Conservation (phyloP, 2,888 invertebrate species). For the Coecobrya sp. region DNA sequence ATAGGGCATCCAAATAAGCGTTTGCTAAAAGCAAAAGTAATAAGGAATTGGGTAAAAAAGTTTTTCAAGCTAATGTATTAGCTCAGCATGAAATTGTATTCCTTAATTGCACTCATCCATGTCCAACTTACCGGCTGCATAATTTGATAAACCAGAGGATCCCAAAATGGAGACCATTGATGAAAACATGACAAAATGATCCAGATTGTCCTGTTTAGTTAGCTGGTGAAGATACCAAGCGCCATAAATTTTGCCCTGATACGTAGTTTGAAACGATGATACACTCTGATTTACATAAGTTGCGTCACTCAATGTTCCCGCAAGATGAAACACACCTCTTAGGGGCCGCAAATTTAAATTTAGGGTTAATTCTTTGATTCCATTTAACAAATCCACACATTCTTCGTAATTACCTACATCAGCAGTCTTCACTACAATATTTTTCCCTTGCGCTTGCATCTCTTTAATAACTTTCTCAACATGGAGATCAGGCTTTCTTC, state of each 20-base stretch:
- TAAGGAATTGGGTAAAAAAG: too few species aligned
- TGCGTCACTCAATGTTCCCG: constrained; percentile 63
- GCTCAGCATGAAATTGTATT: too few species aligned
- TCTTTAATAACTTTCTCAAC: constrained; percentile 28
- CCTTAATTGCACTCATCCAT: too few species aligned
- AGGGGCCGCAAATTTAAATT: constrained; percentile 57
- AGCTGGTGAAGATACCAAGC: constrained; percentile 61
- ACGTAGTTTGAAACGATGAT: constrained; percentile 64
- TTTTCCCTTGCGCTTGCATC: constrained; percentile 37
- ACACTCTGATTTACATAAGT: constrained; percentile 58
- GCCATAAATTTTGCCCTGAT: constrained; percentile 69
- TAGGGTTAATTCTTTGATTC: constrained; percentile 2
- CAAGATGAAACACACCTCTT: constrained; percentile 65
- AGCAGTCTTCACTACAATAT: constrained; percentile 15
- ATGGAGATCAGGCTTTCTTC: constrained; percentile 49
- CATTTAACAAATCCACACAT: constrained; percentile 38
- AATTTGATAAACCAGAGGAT: constrained; percentile 52
- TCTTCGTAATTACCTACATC: constrained; percentile 63
- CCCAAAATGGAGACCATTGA: constrained; percentile 66
- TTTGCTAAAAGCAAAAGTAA: too few species aligned
- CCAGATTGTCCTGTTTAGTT: constrained; percentile 58
- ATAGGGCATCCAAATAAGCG: constrained; percentile 71
- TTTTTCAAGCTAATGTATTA: too few species aligned
- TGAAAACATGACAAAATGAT: constrained; percentile 76
- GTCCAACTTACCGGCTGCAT: too few species aligned